Conservation (phyloP, 1,140 invertebrate genomes). For the Drosophila paulistorum region DNA sequence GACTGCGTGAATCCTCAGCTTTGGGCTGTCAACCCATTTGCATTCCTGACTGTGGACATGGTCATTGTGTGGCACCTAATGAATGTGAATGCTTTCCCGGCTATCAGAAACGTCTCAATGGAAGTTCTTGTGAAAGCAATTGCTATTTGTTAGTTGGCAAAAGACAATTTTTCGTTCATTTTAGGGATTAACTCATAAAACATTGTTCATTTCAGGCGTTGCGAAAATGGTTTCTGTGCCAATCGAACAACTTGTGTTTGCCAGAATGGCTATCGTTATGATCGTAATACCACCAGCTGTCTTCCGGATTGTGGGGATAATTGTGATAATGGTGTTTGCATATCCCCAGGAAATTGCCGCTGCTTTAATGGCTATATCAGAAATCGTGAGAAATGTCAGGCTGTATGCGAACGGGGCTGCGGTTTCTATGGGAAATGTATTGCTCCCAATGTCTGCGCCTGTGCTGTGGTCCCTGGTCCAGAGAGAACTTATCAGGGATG, state of each 20-base stretch:
- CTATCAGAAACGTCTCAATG: conserved; percentile 56
- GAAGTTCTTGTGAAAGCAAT: conserved; percentile 59
- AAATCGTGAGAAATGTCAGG: conserved; percentile 68
- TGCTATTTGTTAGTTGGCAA: conserved; percentile 66
- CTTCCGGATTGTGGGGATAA: conserved; percentile 76
- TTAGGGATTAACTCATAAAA: neutral
- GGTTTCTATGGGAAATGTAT: conserved; percentile 78
- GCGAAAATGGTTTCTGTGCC: conserved; percentile 85
- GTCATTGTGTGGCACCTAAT: conserved; percentile 85
- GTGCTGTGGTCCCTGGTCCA: conserved; percentile 60
- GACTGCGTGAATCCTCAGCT: conserved; percentile 57
- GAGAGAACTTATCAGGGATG: conserved; percentile 64
- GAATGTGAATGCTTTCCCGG: conserved; percentile 85
- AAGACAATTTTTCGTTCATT: neutral
- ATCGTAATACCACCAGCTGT: conserved; percentile 70
- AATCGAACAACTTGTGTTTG: conserved; percentile 85
- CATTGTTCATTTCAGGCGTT: conserved; percentile 64
- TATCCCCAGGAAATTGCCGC: conserved; percentile 84
- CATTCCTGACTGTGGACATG: conserved; percentile 85
- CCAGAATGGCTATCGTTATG: conserved; percentile 85
- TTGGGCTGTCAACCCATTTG: conserved; percentile 77
- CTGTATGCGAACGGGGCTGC: conserved; percentile 70
- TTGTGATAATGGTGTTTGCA: conserved; percentile 83
- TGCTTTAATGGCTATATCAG: conserved; percentile 85
- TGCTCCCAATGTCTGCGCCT: conserved; percentile 75